Conservation (phyloP, 2,113 vertebrate genomes). For the Rhea pennata region DNA sequence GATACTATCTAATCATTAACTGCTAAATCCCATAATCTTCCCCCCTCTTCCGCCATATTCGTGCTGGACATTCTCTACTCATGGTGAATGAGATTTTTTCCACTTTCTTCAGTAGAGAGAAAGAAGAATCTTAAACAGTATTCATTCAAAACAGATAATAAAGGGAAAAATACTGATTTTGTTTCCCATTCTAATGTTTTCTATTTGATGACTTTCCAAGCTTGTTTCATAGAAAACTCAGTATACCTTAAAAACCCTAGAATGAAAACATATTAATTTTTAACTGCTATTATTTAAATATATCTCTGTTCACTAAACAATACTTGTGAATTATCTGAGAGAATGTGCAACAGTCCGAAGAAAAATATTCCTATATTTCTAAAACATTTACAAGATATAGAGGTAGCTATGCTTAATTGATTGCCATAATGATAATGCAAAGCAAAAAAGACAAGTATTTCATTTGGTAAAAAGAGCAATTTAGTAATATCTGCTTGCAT, state of each 20-base stretch:
- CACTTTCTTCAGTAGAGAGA: background rate
- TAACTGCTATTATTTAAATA: background rate
- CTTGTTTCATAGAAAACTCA: background rate
- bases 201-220: background rate
- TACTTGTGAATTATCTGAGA: background rate
- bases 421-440: background rate
- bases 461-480: background rate
- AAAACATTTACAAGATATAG: background rate
- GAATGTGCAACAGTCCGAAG: background rate
- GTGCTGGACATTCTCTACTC: background rate
- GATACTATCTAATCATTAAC: background rate
- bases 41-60: background rate
- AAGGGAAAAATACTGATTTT: background rate
- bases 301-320: background rate
- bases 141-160: background rate
- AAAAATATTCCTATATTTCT: background rate
- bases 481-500: background rate
- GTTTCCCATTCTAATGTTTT: background rate
- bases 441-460: background rate
- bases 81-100: background rate
- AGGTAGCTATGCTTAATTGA: background rate
- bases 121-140: background rate
- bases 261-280: background rate
- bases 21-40: background rate
- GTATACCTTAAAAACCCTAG: background rate